Evolutionary conservation across 2,888 invertebrate genomes (phyloP), one percentile per base, ranked within the genome.

Genomic region (Philonicus albiceps): DNA sequence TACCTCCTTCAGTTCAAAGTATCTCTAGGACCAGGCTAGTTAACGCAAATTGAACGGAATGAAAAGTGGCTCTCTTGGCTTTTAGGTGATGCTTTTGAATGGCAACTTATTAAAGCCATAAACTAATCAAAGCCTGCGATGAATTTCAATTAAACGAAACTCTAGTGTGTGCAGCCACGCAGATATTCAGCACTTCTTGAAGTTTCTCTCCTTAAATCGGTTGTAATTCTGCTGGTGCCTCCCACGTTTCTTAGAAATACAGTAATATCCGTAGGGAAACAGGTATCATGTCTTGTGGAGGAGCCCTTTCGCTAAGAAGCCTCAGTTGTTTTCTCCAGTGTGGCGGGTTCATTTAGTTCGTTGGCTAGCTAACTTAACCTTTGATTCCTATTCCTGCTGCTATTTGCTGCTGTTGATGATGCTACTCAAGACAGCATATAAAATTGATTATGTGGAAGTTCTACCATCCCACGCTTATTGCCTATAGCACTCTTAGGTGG

Each of bases 241-340:
- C 78, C 78, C 78, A 78, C 78, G 78, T 27, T 78, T 78, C 49
- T 43, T 30, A 53, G 78, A 78, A 78, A 16, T 16, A 13, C 49
- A 78, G 40, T 31, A 78, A 30, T 78, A 78, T 78, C 30, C 40
- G 11, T 27, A 78, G 27, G 78, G 78, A 78, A 78, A 78, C 78
- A 78, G 78, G 78, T 78, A 78, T 78, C 78, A 49, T 64, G 43
- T 43, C 78, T 78, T 78, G 27, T 49, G 78, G 49, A 74, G 74
- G 74, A 37, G n/a, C 78, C 78, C 49, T 78, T 49, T 49, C 16
- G 16, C 40, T 78, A 30, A 78, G 40, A 49, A 78, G 27, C 7
- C 49, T 49, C 16, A 49, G 5, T 49, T 49, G 78, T 22, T 49
- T 49, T 49, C 78, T 49, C 30, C 3, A 64, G 43, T 78, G 49